These are phyloP conservation scores for Danaus chrysippus DNA, from an alignment of 2,888 invertebrate species.

Conservation along the genomic window DNA sequence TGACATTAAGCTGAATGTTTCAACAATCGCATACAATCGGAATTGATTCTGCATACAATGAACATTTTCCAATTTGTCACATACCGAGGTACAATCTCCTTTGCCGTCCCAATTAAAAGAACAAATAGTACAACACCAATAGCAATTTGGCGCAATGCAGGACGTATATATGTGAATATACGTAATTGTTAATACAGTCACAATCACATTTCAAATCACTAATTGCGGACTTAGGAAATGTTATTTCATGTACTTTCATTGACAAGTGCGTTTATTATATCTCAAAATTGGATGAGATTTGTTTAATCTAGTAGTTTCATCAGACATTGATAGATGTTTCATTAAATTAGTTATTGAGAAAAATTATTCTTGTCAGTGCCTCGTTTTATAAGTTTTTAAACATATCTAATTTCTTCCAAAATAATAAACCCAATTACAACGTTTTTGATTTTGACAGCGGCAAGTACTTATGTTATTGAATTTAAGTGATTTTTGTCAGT, in stretches of 20 bases:
- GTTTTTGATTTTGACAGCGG: too few relatives aligned
- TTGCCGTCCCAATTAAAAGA: constrained; percentile 53
- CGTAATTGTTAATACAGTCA: constrained; percentile 53
- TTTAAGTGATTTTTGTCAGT: constrained; percentile 13
- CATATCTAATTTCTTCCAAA: too few relatives aligned
- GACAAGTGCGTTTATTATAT: too few relatives aligned
- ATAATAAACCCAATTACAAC: too few relatives aligned
- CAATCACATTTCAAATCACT: constrained; percentile 60
- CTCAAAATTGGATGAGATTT: too few relatives aligned
- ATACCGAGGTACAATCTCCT: constrained; percentile 20
- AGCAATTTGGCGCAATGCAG: constrained; percentile 75
- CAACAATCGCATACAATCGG: constrained; percentile 9
- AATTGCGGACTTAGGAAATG: constrained; percentile 52
- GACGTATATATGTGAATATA: constrained; percentile 53
- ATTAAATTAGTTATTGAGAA: too few relatives aligned
- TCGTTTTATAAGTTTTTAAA: too few relatives aligned
- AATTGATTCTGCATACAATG: constrained; percentile 19
- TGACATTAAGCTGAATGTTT: constrained; percentile 9
- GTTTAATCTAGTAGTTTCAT: not conserved
- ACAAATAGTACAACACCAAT: constrained; percentile 62
- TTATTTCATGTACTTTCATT: constrained; percentile 35
- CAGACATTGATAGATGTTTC: not conserved
- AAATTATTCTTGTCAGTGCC: too few relatives aligned
- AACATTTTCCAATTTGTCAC: constrained; percentile 19
- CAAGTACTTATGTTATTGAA: not conserved